phyloP scores from a whole-genome alignment of 1,140 invertebrate species.

The Drosophila teissieri region DNA sequence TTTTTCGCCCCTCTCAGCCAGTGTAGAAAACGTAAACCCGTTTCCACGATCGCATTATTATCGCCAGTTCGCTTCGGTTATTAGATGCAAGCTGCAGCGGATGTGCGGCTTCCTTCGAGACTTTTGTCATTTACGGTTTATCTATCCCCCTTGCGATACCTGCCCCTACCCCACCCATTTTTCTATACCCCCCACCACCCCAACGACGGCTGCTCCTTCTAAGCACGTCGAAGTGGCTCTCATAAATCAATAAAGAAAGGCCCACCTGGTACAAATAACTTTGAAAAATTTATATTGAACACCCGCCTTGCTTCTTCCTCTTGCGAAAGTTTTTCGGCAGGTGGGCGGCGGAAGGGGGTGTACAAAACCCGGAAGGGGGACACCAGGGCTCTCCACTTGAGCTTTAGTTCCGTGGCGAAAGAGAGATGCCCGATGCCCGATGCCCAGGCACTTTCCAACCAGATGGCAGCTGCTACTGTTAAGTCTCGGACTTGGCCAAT shows the following conservation, averaged over 20 bases:
- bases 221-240: constrained; percentile 44
- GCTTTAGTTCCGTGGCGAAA: constrained; percentile 9
- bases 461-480: constrained; percentile 51
- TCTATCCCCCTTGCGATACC: constrained; percentile 10
- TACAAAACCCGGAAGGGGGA: neutral
- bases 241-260: constrained; percentile 77
- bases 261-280: constrained; percentile 79
- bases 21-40: constrained; percentile 45
- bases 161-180: neutral
- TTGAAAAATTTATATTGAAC: constrained; percentile 77
- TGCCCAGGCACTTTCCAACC: constrained; percentile 23
- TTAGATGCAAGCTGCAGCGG: constrained; percentile 82
- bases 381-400: neutral
- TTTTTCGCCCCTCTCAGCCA: constrained; percentile 11
- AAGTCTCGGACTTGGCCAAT: constrained; percentile 34
- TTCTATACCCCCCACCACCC: too few relatives aligned
- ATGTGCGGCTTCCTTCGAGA: constrained; percentile 74
- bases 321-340: constrained; percentile 48
- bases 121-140: constrained; percentile 77
- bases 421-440: neutral
- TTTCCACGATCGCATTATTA: constrained; percentile 64
- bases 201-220: constrained; percentile 25
- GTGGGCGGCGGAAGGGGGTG: neutral
- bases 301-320: constrained; percentile 19
- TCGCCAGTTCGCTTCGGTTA: constrained; percentile 60